Evolutionary conservation across 1,140 invertebrate genomes (phyloP), one percentile per base, ranked within the genome.

Genomic region (Drosophila yakuba): DNA sequence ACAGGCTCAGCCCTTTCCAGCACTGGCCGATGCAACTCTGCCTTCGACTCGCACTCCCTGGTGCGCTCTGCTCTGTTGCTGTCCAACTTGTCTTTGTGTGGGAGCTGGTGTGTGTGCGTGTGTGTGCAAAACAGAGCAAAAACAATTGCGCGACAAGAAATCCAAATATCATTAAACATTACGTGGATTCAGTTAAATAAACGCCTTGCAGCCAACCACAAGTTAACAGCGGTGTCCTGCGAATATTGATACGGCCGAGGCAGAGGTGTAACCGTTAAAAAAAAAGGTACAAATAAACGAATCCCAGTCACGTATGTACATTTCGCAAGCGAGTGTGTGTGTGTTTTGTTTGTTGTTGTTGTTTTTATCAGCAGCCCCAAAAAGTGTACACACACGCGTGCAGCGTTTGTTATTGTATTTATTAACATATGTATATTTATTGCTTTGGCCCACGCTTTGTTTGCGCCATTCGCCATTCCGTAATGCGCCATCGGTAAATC

Each of bases 281-380:
- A 69, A 62, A 77, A 41, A 77, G 74, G 74, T 78, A 77, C 68
- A 77, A 77, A 55, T 68, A 68, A 77, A 68, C 55, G 63, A 76
- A 47, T 50, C 63, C 28, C 66, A 69, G 64, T 72, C 68, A 71
- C 64, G 66, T 72, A 71, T 45, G 63, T 71, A 71, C 32, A 41
- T 41, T 58, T 68, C 38, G 63, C 63, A 62, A 50, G 71, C 45
- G 38, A 52, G 36, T 39, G 54, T 35, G 57, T 58, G 63, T 71
- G 63, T 55, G 67, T 88, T 88, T 89, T 66, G 84, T 89, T 89
- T 88, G 83, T 86, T 86, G 84, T 88, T 88, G 83, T 68, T 88
- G 79, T 39, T 59, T 80, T 89, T 88, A 74, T 55, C 52, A 76
- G 71, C 59, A 74, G 67, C 67, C 45, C 74, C 60, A 78, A 78